Conservation (phyloP, 2,113 vertebrate species). For the Ochotona princeps region DNA sequence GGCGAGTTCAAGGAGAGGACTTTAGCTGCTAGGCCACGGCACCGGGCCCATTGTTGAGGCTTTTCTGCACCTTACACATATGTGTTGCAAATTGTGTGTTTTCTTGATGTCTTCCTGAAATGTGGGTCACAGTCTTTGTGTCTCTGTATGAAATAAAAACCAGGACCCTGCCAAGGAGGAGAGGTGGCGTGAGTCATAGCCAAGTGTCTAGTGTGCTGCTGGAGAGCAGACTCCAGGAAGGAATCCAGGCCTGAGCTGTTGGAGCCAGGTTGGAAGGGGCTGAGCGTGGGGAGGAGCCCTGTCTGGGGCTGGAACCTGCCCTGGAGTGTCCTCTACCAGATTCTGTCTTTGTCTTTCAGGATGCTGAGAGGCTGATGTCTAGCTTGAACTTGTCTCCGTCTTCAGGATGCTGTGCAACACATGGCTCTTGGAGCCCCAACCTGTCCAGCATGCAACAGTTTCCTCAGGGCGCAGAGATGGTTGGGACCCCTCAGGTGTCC, state of each 20-base stretch:
- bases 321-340: not conserved
- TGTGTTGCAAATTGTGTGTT: not conserved
- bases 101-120: constrained; percentile 18
- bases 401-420: not conserved
- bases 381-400: not conserved
- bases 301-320: not conserved
- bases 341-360: constrained; percentile 53
- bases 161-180: not conserved
- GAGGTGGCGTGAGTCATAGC: not conserved
- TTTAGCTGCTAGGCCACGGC: too few species aligned
- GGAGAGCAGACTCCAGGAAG: not conserved
- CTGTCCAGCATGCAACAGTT: not conserved
- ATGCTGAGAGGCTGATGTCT: not conserved
- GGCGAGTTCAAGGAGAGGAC: too few species aligned
- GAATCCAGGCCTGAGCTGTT: not conserved
- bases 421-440: constrained; percentile 20
- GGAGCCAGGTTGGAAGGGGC: not conserved
- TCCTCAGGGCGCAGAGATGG: not conserved
- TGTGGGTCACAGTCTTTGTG: not conserved
- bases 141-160: constrained; percentile 33
- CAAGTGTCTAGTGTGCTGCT: not conserved
- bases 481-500: not conserved
- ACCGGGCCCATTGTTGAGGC: too few species aligned
- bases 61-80: not conserved
- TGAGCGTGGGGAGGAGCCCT: not conserved